Evolutionary conservation across 2,888 invertebrate species (phyloP).

Genomic region (Synergus gifuensis): DNA sequence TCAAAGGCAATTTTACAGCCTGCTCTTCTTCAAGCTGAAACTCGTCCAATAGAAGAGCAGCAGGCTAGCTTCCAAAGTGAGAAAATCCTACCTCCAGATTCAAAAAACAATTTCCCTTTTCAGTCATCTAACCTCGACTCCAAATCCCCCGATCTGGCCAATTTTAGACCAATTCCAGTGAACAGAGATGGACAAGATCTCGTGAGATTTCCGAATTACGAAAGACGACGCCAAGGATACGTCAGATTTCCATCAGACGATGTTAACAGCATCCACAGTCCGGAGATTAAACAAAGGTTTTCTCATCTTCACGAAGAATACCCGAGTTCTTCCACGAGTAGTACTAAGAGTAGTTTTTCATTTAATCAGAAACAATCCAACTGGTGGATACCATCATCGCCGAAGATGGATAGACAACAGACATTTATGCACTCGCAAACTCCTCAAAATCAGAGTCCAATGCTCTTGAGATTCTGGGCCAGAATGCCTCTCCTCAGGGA

Average conservation of each 20-base stretch:
- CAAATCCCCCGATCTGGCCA: background rate
- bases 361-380: constrained; percentile 63
- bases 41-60: constrained; percentile 44
- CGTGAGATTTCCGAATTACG: constrained; percentile 62
- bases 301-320: constrained; percentile 56
- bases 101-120: constrained; percentile 13
- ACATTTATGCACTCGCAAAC: constrained; percentile 35
- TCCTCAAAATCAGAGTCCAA: constrained; percentile 59
- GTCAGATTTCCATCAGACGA: constrained; percentile 70
- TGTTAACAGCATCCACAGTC: constrained; percentile 71
- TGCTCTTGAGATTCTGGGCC: constrained; percentile 67
- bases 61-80: constrained; percentile 49
- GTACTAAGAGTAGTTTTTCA: constrained; percentile 63
- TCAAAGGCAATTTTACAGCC: constrained; percentile 39
- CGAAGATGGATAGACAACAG: constrained; percentile 58
- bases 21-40: constrained; percentile 44
- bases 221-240: constrained; percentile 53
- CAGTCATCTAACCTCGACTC: constrained; percentile 4
- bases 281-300: constrained; percentile 66
- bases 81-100: constrained; percentile 46
- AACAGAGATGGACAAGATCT: constrained; percentile 48
- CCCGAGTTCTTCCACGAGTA: constrained; percentile 50
- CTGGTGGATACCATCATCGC: constrained; percentile 59
- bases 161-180: constrained; percentile 41
- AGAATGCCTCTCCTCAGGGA: constrained; percentile 69